Evolutionary conservation across 1,140 invertebrate species (phyloP), one percentile per base, ranked within the genome.

Genomic region (Pinna nobilis): DNA sequence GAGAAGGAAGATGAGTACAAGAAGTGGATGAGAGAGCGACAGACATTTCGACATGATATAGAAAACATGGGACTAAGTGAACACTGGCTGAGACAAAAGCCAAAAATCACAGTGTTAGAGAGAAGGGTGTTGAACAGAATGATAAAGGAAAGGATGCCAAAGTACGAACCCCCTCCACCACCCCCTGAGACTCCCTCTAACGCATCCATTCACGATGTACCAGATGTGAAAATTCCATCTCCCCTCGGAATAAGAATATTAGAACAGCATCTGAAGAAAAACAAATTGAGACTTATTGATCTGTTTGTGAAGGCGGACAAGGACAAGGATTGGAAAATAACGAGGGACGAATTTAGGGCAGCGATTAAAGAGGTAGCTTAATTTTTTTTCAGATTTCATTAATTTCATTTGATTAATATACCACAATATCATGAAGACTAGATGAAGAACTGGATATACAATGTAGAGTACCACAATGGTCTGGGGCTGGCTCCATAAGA

Each of bases 281-380:
- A 87, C 28, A 84, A 83, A 60, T 63, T 88, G 25, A 69, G 87
- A 51, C 77, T 88, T 25, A 76, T 88, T 23, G 87, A 88, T 66
- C 60, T 88, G 15, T 88, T 88, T 72, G 69, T 70, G 37, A 66
- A 59, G 28, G 76, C 82, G 39, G 87, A 88, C 65, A 86, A 83
- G 75, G 78, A 87, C 63, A 87, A 88, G 57, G 82, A 80, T 57
- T 88, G 87, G 87, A 75, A 76, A 57, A 49, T 88, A 25, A 80
- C 85, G 6, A 80, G 78, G 63, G 76, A 82, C 32, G 85, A 88
- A 61, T 86, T 88, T 59, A 71, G 72, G 39, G 81, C 81, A 28
- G 80, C 78, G 28, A 81, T 87, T 41, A 70, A 74, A 71, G 55
- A 82, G 75, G 86, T 88, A 80, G 74, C 47, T 47, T 47, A 33